Percentiles rank a stretch among this genome's conserved stretches.
phyloP scores from a whole-genome alignment of 1,140 invertebrate genomes.

The Sinonovacula constricta region DNA sequence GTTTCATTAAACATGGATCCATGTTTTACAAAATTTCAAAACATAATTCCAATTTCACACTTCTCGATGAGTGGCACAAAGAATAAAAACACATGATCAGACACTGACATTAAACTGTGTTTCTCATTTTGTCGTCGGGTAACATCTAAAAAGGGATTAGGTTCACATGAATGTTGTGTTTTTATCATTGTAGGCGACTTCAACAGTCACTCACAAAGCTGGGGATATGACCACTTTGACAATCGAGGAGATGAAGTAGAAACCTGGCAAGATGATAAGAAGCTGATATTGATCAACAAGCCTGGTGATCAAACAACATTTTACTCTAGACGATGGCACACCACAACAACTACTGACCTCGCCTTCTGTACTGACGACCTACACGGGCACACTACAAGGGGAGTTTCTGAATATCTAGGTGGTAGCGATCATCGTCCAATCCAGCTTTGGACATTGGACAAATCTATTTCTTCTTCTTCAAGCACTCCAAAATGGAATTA shows the following conservation, averaged over 20 bases:
- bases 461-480: background rate
- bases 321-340: slow-evolving; percentile 44
- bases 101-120: no score
- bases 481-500: slow-evolving; percentile 14
- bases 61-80: no score
- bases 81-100: no score
- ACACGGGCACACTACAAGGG: background rate
- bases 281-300: background rate
- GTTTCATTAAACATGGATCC: no score
- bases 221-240: slow-evolving; percentile 24
- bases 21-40: no score
- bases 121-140: no score
- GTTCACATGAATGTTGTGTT: no score
- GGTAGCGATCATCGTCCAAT: slow-evolving; percentile 25
- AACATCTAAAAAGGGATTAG: no score
- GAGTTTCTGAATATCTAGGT: slow-evolving; percentile 2
- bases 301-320: slow-evolving; percentile 19
- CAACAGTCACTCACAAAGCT: no score
- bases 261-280: slow-evolving; percentile 46
- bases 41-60: no score
- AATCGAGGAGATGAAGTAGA: slow-evolving; percentile 42
- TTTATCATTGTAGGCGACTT: no score
- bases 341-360: slow-evolving; percentile 20
- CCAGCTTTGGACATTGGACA: slow-evolving; percentile 3
- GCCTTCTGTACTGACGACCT: slow-evolving; percentile 31